A percentile compares a stretch with the other conserved stretches of the same genome.
phyloP scores from a whole-genome alignment of 2,888 invertebrate species.

The Nomada ferruginata region DNA sequence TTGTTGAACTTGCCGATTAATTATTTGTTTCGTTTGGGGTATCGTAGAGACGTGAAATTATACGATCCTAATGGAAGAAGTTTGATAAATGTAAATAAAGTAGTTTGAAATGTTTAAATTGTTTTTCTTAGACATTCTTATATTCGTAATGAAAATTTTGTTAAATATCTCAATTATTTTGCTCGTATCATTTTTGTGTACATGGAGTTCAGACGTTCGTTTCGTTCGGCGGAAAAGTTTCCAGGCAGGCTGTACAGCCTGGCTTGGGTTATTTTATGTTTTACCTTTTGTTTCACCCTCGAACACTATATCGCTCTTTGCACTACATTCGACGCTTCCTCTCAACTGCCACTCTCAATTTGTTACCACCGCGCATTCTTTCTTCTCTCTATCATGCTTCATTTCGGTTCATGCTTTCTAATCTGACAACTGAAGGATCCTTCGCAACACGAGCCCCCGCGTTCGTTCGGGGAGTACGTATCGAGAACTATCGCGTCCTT shows the following conservation, averaged over 20 bases:
- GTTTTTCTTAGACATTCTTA: too few species aligned
- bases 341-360: slow-evolving; percentile 38
- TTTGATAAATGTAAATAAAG: too few species aligned
- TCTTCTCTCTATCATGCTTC: slow-evolving; percentile 23
- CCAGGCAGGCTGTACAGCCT: too few species aligned
- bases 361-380: slow-evolving; percentile 26
- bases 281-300: slow-evolving; percentile 1
- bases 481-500: slow-evolving; percentile 1
- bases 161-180: too few species aligned
- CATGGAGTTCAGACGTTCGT: too few species aligned
- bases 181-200: too few species aligned
- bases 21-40: too few species aligned
- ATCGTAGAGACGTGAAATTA: too few species aligned
- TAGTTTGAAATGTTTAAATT: too few species aligned
- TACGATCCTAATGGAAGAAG: too few species aligned
- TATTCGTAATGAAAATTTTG: too few species aligned
- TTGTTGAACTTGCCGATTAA: neutral
- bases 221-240: too few species aligned
- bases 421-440: slow-evolving; percentile 18
- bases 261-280: slow-evolving; percentile 12
- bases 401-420: slow-evolving; percentile 30
- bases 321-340: slow-evolving; percentile 44
- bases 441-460: neutral
- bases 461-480: neutral
- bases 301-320: slow-evolving; percentile 40